Evolutionary conservation across 2,888 invertebrate species (phyloP).

Genomic region (Ptilodon capucinus): DNA sequence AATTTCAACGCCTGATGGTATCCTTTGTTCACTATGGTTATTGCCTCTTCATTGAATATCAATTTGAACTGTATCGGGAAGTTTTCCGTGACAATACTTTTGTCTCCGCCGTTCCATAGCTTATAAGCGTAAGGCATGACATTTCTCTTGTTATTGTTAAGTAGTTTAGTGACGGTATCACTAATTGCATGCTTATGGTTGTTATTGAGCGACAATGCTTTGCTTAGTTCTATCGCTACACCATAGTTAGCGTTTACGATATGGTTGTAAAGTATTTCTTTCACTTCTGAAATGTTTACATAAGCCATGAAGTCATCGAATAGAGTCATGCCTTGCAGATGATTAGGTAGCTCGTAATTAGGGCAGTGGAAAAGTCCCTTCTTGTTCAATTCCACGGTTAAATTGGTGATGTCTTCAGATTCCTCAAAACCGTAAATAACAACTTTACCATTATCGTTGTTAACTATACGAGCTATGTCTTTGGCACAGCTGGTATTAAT

Average conservation of each 20-base stretch:
- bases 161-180: background rate
- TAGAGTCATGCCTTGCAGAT: background rate
- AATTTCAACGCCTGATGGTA: background rate
- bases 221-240: background rate
- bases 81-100: background rate
- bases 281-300: background rate
- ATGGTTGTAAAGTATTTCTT: background rate
- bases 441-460: constrained; percentile 37
- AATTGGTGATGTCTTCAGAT: constrained; percentile 33
- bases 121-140: background rate
- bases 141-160: background rate
- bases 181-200: background rate
- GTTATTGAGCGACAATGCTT: background rate
- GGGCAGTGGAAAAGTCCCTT: constrained; percentile 31
- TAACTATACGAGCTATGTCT: constrained; percentile 50
- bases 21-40: background rate
- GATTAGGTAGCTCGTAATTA: background rate
- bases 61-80: background rate
- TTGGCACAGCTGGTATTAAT: constrained; percentile 47
- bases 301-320: background rate
- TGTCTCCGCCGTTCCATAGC: background rate
- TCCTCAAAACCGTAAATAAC: constrained; percentile 40
- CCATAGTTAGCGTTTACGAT: background rate
- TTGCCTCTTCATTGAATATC: background rate
- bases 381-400: constrained; percentile 27